Evolutionary conservation across 2,888 invertebrate genomes (phyloP), one percentile per base, ranked within the genome.

Genomic region (Molanna angustata): DNA sequence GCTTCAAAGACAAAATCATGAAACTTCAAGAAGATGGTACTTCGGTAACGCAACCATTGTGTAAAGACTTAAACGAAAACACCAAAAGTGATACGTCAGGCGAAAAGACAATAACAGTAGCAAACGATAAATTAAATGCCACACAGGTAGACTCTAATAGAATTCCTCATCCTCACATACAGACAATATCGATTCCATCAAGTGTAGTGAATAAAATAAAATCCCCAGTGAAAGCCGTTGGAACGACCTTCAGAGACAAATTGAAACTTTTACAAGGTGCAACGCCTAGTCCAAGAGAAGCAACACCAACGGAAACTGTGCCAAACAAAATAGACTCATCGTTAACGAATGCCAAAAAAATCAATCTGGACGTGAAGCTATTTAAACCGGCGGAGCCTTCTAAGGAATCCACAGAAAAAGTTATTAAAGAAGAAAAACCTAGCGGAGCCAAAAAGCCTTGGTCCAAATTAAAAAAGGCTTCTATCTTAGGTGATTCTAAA

Each of bases 401-500:
- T 54, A 48, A 56, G 46, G 43, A 57, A 59, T 43, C 50, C 35
- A 16, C 7, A 1, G 45, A 48, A 2, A 52, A 72, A 61, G 61
- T 20, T 20, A 69, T 68, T 62, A 73, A 72, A 42, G 57, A 56
- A 27, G 52, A 60, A 11, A 67, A 65, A 62, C 62, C 59, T 45
- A 73, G 73, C 40, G 77, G 70, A 61, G 77, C 70, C 61, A 84
- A 80, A 64, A 84, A 82, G 62, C 84, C 86, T 1, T 90, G 90
- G 90, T 80, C 80, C 11, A 88, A 87, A 72, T 72, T 90, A 37
- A 90, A 89, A 67, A 83, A 88, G 66, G 90, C 90, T 11, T 75
- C 82, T 31, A 82, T 83, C 60, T 70, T 81, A 62, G 76, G 80
- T 32, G 81, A 71, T 27, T 53, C 62, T 33, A 62, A 43, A 52